These are phyloP conservation scores for Diarsia mendica DNA, from an alignment of 2,888 invertebrate genomes.

Conservation along the genomic window DNA sequence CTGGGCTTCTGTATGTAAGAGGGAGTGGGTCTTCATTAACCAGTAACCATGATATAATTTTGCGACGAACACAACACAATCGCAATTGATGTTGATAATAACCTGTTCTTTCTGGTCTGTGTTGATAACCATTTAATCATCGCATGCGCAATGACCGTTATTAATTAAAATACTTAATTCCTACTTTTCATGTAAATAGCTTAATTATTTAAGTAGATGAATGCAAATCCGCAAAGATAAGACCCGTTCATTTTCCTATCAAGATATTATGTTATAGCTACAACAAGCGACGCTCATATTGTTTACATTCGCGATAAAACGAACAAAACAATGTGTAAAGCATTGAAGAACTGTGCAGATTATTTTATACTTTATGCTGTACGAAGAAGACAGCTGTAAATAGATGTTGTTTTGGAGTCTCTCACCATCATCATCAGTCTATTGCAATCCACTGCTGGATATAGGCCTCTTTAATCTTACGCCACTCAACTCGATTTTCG, in stretches of 20 bases:
- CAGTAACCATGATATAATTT: slow-evolving; percentile 1
- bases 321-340: slow-evolving; percentile 51
- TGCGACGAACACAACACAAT: background rate
- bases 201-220: slow-evolving; percentile 12
- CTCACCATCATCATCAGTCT: no score
- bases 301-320: slow-evolving; percentile 59
- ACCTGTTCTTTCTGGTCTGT: no score
- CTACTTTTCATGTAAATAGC: slow-evolving; percentile 2
- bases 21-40: background rate
- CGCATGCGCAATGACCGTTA: slow-evolving; percentile 15
- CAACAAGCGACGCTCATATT: slow-evolving; percentile 28
- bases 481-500: no score
- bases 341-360: slow-evolving; percentile 21
- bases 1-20: background rate
- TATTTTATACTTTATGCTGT: slow-evolving; percentile 37
- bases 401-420: slow-evolving; percentile 26
- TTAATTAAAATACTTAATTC: slow-evolving; percentile 28
- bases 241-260: slow-evolving; percentile 39
- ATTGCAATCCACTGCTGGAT: no score
- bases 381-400: slow-evolving; percentile 41
- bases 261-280: slow-evolving; percentile 47
- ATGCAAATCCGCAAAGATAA: slow-evolving; percentile 50
- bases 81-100: slow-evolving; percentile 19
- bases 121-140: slow-evolving; percentile 15
- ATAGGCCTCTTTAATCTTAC: no score